These are phyloP conservation scores for Psammodynastes pulverulentus DNA, from an alignment of 2,113 vertebrate genomes.

Conservation along the genomic window DNA sequence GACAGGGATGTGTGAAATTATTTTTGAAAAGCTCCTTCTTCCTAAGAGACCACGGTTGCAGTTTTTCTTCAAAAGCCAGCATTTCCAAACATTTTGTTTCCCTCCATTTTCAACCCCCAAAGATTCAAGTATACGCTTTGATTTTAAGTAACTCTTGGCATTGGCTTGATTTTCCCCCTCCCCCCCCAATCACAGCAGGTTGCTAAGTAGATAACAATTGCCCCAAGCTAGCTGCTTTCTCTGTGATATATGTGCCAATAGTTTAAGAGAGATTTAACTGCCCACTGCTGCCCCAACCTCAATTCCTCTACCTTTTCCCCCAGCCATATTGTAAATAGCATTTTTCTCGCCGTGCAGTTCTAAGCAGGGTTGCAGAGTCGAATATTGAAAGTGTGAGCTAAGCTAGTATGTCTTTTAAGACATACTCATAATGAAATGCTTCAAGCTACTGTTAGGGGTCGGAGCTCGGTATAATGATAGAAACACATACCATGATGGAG, in stretches of 20 bases:
- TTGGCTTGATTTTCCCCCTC: not conserved
- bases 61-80: not conserved
- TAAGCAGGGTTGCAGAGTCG: not conserved
- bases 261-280: not conserved
- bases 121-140: not conserved
- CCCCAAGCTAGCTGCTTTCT: not conserved
- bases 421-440: not conserved
- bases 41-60: not conserved
- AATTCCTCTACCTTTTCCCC: not conserved
- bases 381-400: not conserved
- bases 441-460: not conserved
- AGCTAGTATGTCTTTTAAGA: not conserved
- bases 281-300: not conserved
- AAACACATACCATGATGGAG: not conserved
- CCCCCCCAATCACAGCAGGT: not conserved
- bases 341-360: not conserved
- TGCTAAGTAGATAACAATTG: not conserved
- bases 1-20: slow-evolving; percentile 23
- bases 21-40: not conserved
- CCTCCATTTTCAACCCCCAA: not conserved
- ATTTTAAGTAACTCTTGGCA: not conserved
- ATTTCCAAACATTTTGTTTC: slow-evolving; percentile 15
- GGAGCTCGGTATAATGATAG: not conserved
- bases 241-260: not conserved
- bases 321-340: not conserved